Percentiles rank a stretch among this genome's conserved stretches.
These are phyloP conservation scores for Sebastes minor DNA, from an alignment of 2,797 vertebrate genomes.

Conservation along the genomic window DNA sequence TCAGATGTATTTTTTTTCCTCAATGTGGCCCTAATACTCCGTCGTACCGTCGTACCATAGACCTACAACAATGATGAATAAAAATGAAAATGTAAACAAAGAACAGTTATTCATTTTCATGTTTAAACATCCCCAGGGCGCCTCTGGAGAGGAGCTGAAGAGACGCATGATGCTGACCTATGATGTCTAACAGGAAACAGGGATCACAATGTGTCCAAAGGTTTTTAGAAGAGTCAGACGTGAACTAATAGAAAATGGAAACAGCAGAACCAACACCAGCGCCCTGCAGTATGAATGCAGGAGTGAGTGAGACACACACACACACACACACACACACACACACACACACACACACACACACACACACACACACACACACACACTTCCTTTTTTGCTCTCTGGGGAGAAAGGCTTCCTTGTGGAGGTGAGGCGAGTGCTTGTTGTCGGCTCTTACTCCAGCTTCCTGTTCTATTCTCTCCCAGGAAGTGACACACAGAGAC, in stretches of 20 bases:
- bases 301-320: background rate
- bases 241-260: conserved; percentile 6
- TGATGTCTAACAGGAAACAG: background rate
- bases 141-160: too few species aligned
- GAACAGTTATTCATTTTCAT: too few species aligned
- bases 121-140: too few species aligned
- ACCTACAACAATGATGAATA: too few species aligned
- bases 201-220: background rate
- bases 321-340: background rate
- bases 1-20: too few species aligned
- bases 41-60: too few species aligned
- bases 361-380: too few species aligned
- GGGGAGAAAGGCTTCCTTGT: conserved; percentile 71
- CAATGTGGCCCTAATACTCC: too few species aligned
- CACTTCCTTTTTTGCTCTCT: background rate
- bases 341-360: too few species aligned
- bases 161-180: too few species aligned
- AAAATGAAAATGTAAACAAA: too few species aligned
- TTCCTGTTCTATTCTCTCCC: conserved; percentile 76
- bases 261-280: conserved; percentile 8
- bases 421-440: conserved; percentile 54
- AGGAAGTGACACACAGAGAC: conserved; percentile 72
- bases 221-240: background rate
- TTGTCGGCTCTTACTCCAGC: conserved; percentile 42
- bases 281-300: conserved; percentile 14